These are phyloP conservation scores for Carettochelys insculpta DNA, from an alignment of 2,113 vertebrate species.

Conservation along the genomic window DNA sequence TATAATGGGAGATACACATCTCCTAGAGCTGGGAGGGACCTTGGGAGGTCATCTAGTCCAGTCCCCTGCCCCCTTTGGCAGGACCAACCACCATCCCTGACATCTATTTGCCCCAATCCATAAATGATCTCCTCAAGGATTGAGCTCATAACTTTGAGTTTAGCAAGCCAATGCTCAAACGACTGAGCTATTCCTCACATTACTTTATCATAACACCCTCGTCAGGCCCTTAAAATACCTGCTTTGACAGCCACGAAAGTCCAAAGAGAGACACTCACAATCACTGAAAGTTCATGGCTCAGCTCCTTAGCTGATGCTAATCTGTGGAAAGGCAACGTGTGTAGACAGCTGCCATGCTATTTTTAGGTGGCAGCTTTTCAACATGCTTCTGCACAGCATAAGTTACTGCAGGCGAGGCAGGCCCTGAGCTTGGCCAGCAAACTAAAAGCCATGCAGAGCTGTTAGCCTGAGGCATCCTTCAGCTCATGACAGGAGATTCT, in stretches of 20 bases:
- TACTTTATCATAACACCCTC: neutral
- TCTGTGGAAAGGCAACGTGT: too few species aligned
- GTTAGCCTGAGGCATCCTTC: neutral
- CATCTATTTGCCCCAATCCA: too few species aligned
- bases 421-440: neutral
- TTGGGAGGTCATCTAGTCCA: too few species aligned
- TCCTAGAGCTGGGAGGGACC: too few species aligned
- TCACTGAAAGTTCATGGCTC: too few species aligned
- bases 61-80: too few species aligned
- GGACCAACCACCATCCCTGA: too few species aligned
- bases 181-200: too few species aligned
- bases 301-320: neutral
- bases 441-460: neutral
- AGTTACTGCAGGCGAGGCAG: neutral
- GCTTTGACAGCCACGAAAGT: neutral
- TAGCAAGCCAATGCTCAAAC: too few species aligned
- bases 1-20: too few species aligned
- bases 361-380: neutral
- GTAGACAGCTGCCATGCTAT: neutral
- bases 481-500: neutral
- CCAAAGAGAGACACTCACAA: neutral
- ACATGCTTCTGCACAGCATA: neutral
- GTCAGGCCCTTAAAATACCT: neutral
- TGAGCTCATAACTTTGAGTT: too few species aligned
- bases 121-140: too few species aligned